These are phyloP conservation scores for Phyllotreta cruciferae DNA, from an alignment of 2,888 invertebrate species.

Conservation along the genomic window DNA sequence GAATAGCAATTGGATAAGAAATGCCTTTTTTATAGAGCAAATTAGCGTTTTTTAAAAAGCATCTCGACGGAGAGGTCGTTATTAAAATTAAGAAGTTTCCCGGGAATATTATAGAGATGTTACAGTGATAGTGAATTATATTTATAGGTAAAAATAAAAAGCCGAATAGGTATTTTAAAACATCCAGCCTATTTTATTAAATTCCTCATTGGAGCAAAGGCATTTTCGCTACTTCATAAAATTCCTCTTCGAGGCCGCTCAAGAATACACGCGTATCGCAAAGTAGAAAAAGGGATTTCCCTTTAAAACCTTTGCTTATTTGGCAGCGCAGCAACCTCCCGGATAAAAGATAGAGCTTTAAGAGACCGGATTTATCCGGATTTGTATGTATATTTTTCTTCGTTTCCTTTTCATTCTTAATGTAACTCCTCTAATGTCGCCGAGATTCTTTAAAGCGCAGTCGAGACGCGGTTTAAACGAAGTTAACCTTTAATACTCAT, in stretches of 20 bases:
- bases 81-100: too few relatives aligned
- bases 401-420: background rate
- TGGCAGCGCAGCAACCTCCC: conserved; percentile 5
- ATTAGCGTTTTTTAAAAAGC: too few relatives aligned
- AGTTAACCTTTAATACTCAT: too few relatives aligned
- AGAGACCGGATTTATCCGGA: conserved; percentile 14
- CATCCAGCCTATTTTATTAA: background rate
- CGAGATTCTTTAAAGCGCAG: background rate
- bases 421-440: background rate
- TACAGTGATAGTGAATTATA: too few relatives aligned
- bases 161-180: background rate
- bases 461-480: background rate
- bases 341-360: background rate
- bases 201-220: conserved; percentile 5
- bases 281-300: conserved; percentile 7
- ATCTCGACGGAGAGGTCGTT: too few relatives aligned
- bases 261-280: background rate
- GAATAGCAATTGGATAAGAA: too few relatives aligned
- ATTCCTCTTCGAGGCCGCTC: background rate
- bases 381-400: conserved; percentile 12
- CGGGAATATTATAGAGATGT: too few relatives aligned
- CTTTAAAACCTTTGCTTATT: conserved; percentile 10
- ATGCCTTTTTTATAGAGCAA: too few relatives aligned
- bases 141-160: background rate
- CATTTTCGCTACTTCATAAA: conserved; percentile 9